Evolutionary conservation across 2,797 vertebrate genomes (phyloP).

Genomic region (Poecile montanus): DNA sequence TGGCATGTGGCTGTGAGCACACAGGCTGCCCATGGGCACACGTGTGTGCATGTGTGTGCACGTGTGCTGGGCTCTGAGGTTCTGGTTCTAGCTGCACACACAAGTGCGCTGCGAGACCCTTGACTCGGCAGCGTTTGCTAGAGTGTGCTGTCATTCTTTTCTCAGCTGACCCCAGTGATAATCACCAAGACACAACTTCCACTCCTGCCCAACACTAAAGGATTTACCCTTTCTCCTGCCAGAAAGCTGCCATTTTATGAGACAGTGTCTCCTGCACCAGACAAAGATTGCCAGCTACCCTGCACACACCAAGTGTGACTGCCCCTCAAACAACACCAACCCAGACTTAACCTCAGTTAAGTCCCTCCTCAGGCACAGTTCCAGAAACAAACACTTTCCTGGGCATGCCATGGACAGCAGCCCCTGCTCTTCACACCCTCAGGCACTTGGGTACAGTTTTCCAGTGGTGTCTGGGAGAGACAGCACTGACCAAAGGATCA

Average conservation of each 20-base stretch:
- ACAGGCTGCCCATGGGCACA: not conserved
- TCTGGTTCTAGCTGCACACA: fast-evolving
- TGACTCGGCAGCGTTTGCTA: not conserved
- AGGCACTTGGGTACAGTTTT: not conserved
- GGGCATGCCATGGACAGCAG: not conserved
- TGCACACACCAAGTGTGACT: not conserved
- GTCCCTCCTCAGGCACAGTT: not conserved
- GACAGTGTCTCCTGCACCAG: too few species aligned
- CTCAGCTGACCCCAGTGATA: not conserved
- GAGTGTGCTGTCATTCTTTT: not conserved
- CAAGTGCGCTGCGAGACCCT: fast-evolving
- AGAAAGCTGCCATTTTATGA: not conserved
- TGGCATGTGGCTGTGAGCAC: not conserved
- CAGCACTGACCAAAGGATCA: not conserved
- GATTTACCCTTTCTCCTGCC: not conserved
- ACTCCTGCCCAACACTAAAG: not conserved
- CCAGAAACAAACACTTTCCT: not conserved
- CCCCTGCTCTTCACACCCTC: not conserved
- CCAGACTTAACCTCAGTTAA: not conserved
- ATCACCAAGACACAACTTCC: not conserved
- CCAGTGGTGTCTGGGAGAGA: not conserved
- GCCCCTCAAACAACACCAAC: not conserved
- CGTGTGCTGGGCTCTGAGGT: not conserved
- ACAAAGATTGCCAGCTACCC: not conserved
- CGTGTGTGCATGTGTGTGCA: not conserved